Conservation (phyloP, 2,797 vertebrate species). For the Pogoniulus pusillus region DNA sequence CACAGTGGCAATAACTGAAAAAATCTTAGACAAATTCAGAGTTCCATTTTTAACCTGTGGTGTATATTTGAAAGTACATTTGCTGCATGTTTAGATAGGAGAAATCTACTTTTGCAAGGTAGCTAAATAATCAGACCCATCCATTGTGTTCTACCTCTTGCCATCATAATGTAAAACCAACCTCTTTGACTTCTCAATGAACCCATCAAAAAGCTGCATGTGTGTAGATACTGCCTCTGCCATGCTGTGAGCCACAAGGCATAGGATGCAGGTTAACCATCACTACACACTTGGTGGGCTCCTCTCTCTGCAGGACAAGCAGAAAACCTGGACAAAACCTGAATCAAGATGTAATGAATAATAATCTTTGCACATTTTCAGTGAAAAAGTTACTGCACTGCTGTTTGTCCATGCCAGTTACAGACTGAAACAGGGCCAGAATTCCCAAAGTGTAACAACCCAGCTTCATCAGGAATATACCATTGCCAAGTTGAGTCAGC, state of each 20-base stretch:
- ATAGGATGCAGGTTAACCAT: neutral
- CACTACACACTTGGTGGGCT: neutral
- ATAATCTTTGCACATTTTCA: neutral
- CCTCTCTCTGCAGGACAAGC: neutral
- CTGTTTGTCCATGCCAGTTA: neutral
- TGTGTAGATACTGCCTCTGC: neutral
- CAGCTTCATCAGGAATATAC: neutral
- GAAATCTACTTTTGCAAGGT: neutral
- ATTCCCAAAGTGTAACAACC: neutral
- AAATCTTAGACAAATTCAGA: neutral
- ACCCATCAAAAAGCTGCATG: neutral
- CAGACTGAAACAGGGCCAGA: neutral
- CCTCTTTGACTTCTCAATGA: rapidly evolving
- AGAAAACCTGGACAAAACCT: neutral
- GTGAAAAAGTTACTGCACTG: neutral
- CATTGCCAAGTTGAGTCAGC: neutral
- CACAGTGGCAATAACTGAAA: neutral
- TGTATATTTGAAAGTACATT: neutral
- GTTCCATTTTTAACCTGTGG: neutral
- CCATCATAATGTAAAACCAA: neutral
- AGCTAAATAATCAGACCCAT: neutral
- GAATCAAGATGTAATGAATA: neutral
- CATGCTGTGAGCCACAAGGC: neutral
- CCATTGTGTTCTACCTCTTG: neutral
- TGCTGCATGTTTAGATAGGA: neutral